Base-by-base conservation (phyloP, 2,113 vertebrate species). In the Brachirus orientalis region DNA sequence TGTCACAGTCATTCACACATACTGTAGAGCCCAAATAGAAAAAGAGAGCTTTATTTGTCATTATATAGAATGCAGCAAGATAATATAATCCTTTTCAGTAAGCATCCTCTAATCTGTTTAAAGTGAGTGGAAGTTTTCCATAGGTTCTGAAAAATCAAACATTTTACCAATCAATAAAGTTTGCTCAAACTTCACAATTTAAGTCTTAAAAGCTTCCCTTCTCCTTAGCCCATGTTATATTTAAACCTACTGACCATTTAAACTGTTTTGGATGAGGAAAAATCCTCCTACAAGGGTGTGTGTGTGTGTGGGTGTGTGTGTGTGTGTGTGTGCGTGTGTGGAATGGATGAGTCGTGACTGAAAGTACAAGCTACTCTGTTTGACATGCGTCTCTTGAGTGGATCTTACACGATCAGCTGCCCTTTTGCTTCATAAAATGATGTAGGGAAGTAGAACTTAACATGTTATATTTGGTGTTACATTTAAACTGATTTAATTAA, bases 231-330 rank as follows among this genome's bases (percentile, higher is more conserved):
- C 45, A 36, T 52, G 41, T 71, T 85, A 72, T 63, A 60, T 72
- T 79, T 79, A 83, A 51, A 64, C 56, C 53, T 41, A 43, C 61
- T 63, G 47, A 59, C 57, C 41, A 28, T 43, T 50, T 63, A 6
- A 40, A 67, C 65, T 75, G 36, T 81, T 69, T 78, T 65, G 43
- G 50, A 59, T 71, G 70, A 46, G 52, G 53, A 59, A 56, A 67
- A 28, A 58, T 38, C 18, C 22, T 50, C 22, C 13, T 51, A n/a
- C 41, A 40, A 46, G 46, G 0, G 12, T 17, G 16, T 38, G 33
- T 18, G 22, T 19, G 13, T 19, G 11, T 17, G 22, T n/a, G n/a
- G n/a, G n/a, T n/a, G n/a, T 19, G 13, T 19, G 11, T 17, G 22
- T n/a, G n/a, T n/a, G 10, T 37, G 18, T 61, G 28, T 37, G 40